Evolutionary conservation across 2,113 vertebrate genomes (phyloP).

Genomic region (Bambusicola thoracicus): DNA sequence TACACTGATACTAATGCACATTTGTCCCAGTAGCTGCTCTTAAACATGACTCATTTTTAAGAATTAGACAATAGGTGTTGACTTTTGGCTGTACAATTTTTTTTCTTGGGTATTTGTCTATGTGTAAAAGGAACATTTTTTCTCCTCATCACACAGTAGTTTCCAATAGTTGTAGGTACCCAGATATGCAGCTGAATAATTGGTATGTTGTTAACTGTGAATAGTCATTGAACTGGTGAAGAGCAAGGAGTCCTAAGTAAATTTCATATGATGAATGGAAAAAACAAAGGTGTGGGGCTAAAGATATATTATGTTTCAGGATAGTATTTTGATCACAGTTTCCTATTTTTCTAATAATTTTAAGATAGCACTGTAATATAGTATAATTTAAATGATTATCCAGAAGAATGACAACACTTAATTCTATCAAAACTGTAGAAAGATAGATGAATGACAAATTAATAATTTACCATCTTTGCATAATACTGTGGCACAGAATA

Average conservation of each 20-base stretch:
- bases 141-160: neutral
- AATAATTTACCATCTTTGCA: slow-evolving; percentile 95
- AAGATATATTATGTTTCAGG: slow-evolving; percentile 34
- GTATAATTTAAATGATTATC: slow-evolving; percentile 91
- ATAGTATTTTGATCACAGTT: slow-evolving; percentile 8
- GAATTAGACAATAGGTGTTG: neutral
- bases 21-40: neutral
- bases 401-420: slow-evolving; percentile 85
- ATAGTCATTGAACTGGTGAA: neutral
- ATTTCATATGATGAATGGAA: neutral
- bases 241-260: neutral
- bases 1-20: neutral
- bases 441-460: slow-evolving; percentile 88
- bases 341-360: slow-evolving; percentile 70
- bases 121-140: neutral
- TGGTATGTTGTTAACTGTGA: neutral
- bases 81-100: neutral
- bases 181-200: neutral
- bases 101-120: neutral
- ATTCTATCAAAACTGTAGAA: slow-evolving; percentile 82
- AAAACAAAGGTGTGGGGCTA: neutral
- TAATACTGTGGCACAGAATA: slow-evolving; percentile 79
- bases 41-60: neutral
- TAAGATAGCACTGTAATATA: slow-evolving; percentile 53
- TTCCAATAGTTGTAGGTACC: neutral